Evolutionary conservation across 2,113 vertebrate genomes (phyloP), one percentile per base, ranked within the genome.

Genomic region (Girardinichthys multiradiatus): DNA sequence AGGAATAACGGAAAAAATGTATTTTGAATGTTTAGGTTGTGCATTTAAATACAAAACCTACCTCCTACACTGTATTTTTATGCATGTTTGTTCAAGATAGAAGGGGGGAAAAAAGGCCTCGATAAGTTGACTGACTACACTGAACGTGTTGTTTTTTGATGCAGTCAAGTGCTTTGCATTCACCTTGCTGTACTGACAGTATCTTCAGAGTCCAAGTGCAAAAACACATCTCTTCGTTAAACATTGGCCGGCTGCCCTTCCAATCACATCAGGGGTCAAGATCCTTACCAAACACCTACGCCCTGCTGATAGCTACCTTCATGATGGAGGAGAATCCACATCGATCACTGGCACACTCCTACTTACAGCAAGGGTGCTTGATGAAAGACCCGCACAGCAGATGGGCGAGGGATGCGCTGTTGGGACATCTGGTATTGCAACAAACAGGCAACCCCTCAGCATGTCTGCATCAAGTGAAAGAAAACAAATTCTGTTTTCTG

Each of bases 31-130:
- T 86, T 90, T 69, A 74, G 83, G 90, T 88, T 79, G 82, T 88
- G 86, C 82, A 86, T 80, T 82, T 86, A 84, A 89, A 91, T 84
- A 92, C 6, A 21, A n/a, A n/a, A n/a, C n/a, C n/a, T n/a, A n/a
- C n/a, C 17, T 51, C 74, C 72, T 45, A 80, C 64, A 81, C 39
- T 70, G 69, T 84, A 77, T 73, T 65, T 79, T 79, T 86, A 82
- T 80, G 81, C 77, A 19, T 17, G 72, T 90, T 86, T 86, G 85
- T 84, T 59, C 86, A 83, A 73, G 72, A 81, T 51, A 78, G 57
- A 57, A 45, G 64, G 67, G 74, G 69, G 63, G 68, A 72, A 70
- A 82, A 61, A 89, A 86, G 82, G 81, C 77, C 72, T 76, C 76
- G 68, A 71, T 73, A 82, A 79, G 75, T 35, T 60, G 6, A 76